Conservation (phyloP, 2,113 vertebrate genomes). For the Nycticryphes semicollaris region DNA sequence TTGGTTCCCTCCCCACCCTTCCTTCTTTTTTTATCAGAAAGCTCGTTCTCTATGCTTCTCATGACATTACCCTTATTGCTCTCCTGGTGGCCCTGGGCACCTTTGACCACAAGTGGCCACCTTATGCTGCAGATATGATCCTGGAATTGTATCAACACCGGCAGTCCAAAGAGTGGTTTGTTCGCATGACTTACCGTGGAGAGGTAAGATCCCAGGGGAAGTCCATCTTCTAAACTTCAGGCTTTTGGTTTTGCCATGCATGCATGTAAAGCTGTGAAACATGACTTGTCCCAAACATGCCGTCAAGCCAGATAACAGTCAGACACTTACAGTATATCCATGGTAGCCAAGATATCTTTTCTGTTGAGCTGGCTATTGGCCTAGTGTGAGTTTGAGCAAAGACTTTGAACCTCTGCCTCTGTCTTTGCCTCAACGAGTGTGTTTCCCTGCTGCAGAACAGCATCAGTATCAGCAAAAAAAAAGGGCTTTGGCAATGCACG, state of each 20-base stretch:
- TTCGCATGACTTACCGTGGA: slow-evolving; percentile 83
- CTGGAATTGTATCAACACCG: slow-evolving; percentile 87
- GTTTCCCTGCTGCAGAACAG: background rate
- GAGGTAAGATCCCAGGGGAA: slow-evolving; percentile 73
- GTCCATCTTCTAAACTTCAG: background rate
- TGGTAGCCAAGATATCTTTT: background rate
- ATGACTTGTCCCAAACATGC: background rate
- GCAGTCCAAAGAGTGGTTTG: slow-evolving; percentile 82
- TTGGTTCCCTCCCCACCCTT: background rate
- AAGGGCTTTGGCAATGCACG: background rate
- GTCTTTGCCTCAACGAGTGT: background rate
- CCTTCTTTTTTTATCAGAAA: slow-evolving; percentile 76
- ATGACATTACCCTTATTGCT: slow-evolving; percentile 89
- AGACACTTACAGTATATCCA: background rate
- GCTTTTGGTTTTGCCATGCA: background rate
- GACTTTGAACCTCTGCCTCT: background rate
- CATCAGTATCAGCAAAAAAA: background rate
- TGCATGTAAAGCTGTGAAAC: background rate
- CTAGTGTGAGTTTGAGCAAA: background rate
- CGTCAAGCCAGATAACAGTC: background rate
- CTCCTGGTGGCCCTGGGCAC: slow-evolving; percentile 87
- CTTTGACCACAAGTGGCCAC: slow-evolving; percentile 90
- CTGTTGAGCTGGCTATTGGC: background rate
- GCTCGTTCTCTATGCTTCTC: slow-evolving; percentile 87
- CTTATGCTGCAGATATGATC: slow-evolving; percentile 85